Percentiles rank a stretch among this genome's conserved stretches.
These are phyloP conservation scores for Perodicticus potto DNA, from an alignment of 2,797 vertebrate species.

Conservation along the genomic window DNA sequence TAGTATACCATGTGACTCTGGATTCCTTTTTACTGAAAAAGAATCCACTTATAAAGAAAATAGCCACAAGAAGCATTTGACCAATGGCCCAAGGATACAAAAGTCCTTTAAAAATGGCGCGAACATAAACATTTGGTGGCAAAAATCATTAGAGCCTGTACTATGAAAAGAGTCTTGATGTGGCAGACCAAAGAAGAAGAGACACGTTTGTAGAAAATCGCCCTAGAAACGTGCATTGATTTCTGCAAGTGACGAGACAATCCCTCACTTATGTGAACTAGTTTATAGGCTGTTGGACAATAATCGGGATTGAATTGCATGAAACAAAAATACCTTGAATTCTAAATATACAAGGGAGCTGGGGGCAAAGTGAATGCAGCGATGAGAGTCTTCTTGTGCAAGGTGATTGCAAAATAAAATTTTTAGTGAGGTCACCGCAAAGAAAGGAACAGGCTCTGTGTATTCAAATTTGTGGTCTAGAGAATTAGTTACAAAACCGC, in stretches of 20 bases:
- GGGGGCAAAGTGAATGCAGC: rapidly evolving
- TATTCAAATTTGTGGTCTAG: neutral
- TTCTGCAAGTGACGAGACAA: neutral
- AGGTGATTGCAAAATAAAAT: rapidly evolving
- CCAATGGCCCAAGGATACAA: neutral
- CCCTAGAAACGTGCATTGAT: neutral
- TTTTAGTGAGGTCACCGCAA: neutral
- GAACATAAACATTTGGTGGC: neutral
- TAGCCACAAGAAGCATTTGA: neutral
- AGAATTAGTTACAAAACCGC: neutral
- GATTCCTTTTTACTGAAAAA: neutral
- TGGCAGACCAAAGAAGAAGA: neutral
- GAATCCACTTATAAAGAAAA: neutral
- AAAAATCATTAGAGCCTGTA: neutral
- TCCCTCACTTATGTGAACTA: neutral
- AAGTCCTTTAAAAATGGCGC: neutral
- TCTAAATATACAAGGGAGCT: neutral
- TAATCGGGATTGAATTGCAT: neutral
- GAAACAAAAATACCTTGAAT: neutral
- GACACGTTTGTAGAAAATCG: neutral
- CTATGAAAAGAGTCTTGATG: neutral
- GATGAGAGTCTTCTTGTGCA: rapidly evolving
- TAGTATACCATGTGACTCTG: neutral
- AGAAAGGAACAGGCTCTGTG: neutral
- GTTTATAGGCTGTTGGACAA: neutral